Conservation (phyloP, 2,888 invertebrate species). For the Opisthograptis luteolata region DNA sequence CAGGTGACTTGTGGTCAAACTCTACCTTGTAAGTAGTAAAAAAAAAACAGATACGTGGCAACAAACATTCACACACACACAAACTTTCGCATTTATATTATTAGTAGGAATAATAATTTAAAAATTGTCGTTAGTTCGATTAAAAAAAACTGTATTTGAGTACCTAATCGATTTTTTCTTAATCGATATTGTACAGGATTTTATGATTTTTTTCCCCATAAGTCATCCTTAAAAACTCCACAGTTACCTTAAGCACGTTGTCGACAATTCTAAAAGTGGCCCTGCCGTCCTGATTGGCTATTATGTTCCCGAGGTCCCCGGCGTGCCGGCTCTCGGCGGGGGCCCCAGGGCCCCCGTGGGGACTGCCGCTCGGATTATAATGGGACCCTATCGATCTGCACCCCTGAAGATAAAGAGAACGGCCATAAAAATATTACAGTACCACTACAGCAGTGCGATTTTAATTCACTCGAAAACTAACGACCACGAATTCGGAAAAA, state of each 20-base stretch:
- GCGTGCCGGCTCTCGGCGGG: constrained; percentile 88
- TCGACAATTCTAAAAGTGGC: constrained; percentile 81
- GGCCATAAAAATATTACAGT: neutral
- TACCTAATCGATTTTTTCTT: neutral
- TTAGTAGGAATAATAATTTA: no score
- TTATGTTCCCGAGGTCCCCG: constrained; percentile 95
- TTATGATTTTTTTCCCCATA: no score
- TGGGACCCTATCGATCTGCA: constrained; percentile 96
- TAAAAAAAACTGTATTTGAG: no score
- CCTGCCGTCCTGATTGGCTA: constrained; percentile 87
- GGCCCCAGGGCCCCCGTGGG: constrained; percentile 90
- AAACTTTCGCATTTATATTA: no score
- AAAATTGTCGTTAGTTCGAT: no score
- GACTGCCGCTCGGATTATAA: constrained; percentile 90
- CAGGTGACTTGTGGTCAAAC: no score
- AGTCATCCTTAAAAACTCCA: neutral
- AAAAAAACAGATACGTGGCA: no score
- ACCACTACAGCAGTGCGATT: neutral
- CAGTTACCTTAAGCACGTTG: constrained; percentile 59
- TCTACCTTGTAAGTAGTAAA: no score
- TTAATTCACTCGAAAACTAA: no score
- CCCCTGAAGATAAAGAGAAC: constrained; percentile 88
- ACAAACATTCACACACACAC: no score
- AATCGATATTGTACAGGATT: no score
- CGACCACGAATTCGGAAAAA: no score